phyloP scores from a whole-genome alignment of 2,888 invertebrate genomes.

The Salpingus planirostris region DNA sequence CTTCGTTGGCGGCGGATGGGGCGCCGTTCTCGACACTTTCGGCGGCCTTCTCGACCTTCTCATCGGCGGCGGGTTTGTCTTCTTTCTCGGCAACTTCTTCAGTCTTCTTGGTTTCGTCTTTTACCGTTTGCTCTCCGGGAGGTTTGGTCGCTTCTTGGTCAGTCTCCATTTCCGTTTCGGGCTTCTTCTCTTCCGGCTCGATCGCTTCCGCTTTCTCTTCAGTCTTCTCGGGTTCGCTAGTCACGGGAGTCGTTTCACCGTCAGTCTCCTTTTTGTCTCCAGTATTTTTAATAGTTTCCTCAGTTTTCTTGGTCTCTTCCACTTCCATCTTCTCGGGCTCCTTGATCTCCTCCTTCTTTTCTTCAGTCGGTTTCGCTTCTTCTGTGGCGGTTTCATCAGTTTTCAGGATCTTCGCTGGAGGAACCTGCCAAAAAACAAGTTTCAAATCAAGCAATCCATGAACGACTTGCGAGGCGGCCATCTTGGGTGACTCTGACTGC shows the following conservation, averaged over 20 bases:
- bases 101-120: conserved; percentile 2
- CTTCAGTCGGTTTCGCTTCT: conserved; percentile 20
- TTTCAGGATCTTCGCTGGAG: conserved; percentile 50
- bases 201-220: conserved; percentile 2
- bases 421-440: conserved; percentile 24
- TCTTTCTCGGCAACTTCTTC: conserved; percentile 2
- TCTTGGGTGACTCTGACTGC: too few relatives aligned
- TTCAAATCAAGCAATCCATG: conserved; percentile 4
- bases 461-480: too few relatives aligned
- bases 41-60: conserved; percentile 1
- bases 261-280: background rate
- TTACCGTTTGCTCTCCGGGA: conserved; percentile 2
- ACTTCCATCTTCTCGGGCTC: background rate
- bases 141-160: conserved; percentile 3
- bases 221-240: background rate
- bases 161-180: conserved; percentile 9
- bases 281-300: background rate
- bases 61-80: conserved; percentile 1
- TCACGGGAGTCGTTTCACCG: background rate
- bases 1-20: conserved; percentile 14
- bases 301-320: background rate
- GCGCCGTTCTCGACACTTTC: conserved; percentile 8
- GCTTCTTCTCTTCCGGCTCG: conserved; percentile 6
- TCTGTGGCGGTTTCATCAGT: conserved; percentile 30
- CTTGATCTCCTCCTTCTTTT: conserved; percentile 1